A percentile compares a stretch with the other conserved stretches of the same genome.
Evolutionary conservation across 2,113 vertebrate genomes (phyloP).

Genomic region (Leptocoma aspasia): DNA sequence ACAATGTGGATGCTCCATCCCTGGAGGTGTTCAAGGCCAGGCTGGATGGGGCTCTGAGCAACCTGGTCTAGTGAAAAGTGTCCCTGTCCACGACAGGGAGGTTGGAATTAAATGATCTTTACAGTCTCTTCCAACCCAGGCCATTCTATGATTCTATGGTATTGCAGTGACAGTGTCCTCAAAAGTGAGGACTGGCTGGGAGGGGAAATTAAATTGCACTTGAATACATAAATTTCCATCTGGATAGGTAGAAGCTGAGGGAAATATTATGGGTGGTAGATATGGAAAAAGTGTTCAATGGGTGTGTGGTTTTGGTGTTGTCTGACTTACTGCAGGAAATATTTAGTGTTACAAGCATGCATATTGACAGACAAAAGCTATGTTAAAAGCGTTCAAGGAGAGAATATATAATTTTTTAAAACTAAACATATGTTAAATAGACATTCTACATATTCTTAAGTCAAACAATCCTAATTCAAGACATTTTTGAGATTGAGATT

Average conservation of each 20-base stretch:
- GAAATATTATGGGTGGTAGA: background rate
- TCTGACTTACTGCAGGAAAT: background rate
- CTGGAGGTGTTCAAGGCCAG: background rate
- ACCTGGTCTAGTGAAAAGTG: background rate
- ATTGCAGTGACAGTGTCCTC: background rate
- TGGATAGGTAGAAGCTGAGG: background rate
- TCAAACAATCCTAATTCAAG: background rate
- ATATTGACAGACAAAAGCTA: background rate
- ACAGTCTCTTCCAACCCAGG: background rate
- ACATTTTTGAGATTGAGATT: background rate
- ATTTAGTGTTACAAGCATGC: background rate
- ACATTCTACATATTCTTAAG: background rate
- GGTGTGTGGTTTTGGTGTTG: background rate
- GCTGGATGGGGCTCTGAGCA: background rate
- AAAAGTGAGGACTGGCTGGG: background rate
- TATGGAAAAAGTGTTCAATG: background rate
- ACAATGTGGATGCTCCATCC: fast-evolving
- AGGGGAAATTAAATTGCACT: background rate
- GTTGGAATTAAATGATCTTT: background rate
- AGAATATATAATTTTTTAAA: background rate
- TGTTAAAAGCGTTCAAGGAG: background rate
- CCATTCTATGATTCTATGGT: background rate
- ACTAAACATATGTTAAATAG: background rate
- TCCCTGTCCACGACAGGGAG: background rate
- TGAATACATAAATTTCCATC: background rate